Base-by-base conservation (phyloP, 2,797 vertebrate genomes). In the Margarornis squamiger region DNA sequence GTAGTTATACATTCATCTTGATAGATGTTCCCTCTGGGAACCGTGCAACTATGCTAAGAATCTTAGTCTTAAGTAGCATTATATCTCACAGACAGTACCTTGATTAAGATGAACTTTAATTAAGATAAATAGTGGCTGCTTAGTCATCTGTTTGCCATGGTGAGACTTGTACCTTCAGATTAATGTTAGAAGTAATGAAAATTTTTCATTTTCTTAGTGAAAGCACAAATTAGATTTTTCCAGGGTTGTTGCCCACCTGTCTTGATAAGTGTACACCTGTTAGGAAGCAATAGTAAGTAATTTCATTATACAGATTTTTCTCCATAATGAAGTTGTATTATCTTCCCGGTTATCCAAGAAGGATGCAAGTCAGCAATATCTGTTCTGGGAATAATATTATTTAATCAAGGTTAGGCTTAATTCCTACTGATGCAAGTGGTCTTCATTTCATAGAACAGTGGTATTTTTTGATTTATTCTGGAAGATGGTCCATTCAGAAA, bases 61-160 rank as follows among this genome's bases (percentile, higher is more conserved):
- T 46, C 70, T 81, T 86, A 77, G 89, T 76, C 95, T 92, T 88
- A 97, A 97, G 67, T 85, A 93, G 76, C 75, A 74, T 79, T 93
- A 43, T 91, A 46, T 95, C 71, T 96, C 82, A 94, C 49, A 97
- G 94, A 72, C 49, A 90, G 71, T 82, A 81, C 94, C 93, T 97
- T 98, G 93, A 97, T 98, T 97, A 97, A 96, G 88, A 96, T 55
- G n/a, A 97, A 92, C 93, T 94, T 97, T 97, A 98, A 97, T 98
- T 97, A 97, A 98, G 97, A 97, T 93, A 97, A 97, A 98, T 95
- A 86, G 95, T 71, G 70, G 26, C 66, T 96, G 86, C 93, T 97
- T 97, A 96, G 63, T 97, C 92, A 95, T 97, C 90, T 91, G 13
- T 93, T 96, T 95, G 59, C 90, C 49, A 65, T 75, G 41, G 93